A percentile compares a stretch with the other conserved stretches of the same genome.
Evolutionary conservation across 2,113 vertebrate genomes (phyloP).

Genomic region (Epinephelus fuscoguttatus): DNA sequence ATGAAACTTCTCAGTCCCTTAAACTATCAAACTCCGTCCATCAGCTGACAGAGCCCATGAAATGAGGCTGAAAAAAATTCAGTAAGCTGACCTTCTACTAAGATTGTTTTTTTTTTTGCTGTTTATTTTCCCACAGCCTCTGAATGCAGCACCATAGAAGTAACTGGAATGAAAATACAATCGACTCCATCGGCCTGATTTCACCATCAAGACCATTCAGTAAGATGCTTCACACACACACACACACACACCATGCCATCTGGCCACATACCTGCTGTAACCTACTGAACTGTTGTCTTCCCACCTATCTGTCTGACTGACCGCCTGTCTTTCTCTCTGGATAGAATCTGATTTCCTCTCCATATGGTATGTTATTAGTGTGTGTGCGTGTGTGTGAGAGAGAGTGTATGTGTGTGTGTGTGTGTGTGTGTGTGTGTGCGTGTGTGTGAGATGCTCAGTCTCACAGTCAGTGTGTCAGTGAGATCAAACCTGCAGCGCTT

Average conservation of each 20-base stretch:
- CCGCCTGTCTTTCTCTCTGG: slow-evolving; percentile 67
- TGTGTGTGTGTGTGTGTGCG: slow-evolving; percentile 18
- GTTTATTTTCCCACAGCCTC: neutral
- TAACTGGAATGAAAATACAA: neutral
- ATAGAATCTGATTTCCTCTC: slow-evolving; percentile 77
- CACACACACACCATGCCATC: slow-evolving; percentile 50
- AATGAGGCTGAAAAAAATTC: neutral
- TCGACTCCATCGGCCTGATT: slow-evolving; percentile 5
- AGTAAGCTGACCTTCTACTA: neutral
- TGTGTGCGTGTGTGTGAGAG: slow-evolving; percentile 53
- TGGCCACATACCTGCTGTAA: slow-evolving; percentile 75
- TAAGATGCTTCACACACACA: neutral
- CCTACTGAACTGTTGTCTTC: slow-evolving; percentile 65
- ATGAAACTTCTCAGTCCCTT: neutral
- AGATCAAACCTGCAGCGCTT: slow-evolving; percentile 41
- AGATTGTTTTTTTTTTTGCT: neutral
- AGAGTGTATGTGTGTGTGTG: slow-evolving; percentile 40
- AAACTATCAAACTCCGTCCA: neutral
- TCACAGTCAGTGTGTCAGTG: slow-evolving; percentile 53
- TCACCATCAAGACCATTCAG: slow-evolving; percentile 9
- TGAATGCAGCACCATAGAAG: slow-evolving; percentile 10
- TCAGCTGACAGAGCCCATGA: neutral
- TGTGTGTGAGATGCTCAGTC: slow-evolving; percentile 6
- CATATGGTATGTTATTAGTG: slow-evolving; percentile 68
- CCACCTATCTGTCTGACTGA: slow-evolving; percentile 62